These are phyloP conservation scores for Pandion haliaetus DNA, from an alignment of 2,113 vertebrate species.

Conservation along the genomic window DNA sequence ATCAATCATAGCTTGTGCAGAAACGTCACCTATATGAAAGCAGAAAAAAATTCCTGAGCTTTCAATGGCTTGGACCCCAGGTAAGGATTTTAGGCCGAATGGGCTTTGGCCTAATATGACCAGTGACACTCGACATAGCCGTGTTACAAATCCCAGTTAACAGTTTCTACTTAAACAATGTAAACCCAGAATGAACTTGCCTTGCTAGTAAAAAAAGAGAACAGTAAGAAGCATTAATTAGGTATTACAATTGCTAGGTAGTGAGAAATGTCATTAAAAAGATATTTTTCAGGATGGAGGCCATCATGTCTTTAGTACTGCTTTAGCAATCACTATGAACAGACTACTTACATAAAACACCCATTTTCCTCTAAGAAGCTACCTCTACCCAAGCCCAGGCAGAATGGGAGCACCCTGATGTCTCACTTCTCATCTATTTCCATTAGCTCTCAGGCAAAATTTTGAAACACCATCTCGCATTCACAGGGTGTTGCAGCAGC, in stretches of 20 bases:
- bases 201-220: not conserved
- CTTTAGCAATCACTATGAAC: not conserved
- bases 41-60: not conserved
- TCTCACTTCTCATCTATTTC: not conserved
- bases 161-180: not conserved
- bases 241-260: not conserved
- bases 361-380: not conserved
- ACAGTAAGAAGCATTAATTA: not conserved
- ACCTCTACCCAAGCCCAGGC: not conserved
- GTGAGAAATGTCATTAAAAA: not conserved
- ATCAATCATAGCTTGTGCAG: constrained; percentile 77
- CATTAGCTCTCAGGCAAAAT: not conserved
- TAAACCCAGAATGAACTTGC: not conserved
- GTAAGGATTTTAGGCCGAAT: not conserved
- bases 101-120: not conserved
- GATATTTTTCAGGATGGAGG: not conserved
- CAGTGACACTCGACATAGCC: not conserved
- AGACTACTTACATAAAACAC: not conserved
- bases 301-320: not conserved
- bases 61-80: not conserved
- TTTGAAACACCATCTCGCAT: not conserved
- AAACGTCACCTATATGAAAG: constrained; percentile 68
- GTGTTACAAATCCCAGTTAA: not conserved
- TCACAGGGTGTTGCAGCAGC: not conserved
- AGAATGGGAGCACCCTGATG: not conserved